A percentile compares a stretch with the other conserved stretches of the same genome.
Evolutionary conservation across 2,888 invertebrate species (phyloP).

Genomic region (Leucozona laternaria): DNA sequence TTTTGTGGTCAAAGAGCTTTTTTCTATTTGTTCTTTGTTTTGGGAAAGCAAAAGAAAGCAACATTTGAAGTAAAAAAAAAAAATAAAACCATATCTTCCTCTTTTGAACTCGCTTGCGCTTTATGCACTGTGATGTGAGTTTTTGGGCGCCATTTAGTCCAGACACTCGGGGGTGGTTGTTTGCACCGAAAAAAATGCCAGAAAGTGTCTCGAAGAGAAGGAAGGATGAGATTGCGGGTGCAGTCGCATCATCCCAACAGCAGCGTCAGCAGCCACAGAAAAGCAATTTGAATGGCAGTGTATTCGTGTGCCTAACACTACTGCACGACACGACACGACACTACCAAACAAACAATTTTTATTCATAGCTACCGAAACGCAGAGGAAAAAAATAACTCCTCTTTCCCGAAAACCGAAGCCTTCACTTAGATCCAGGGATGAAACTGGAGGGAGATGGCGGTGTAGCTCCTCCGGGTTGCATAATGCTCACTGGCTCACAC

Average conservation of each 20-base stretch:
- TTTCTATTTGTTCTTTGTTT: background rate
- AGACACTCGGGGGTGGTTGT: constrained; percentile 77
- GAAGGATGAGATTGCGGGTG: constrained; percentile 36
- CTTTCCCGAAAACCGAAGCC: background rate
- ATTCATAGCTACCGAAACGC: constrained; percentile 59
- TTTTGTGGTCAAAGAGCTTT: constrained; percentile 61
- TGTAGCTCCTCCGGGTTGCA: background rate
- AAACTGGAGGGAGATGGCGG: background rate
- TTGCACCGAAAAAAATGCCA: constrained; percentile 70
- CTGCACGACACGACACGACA: too few species aligned
- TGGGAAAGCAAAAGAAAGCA: constrained; percentile 41
- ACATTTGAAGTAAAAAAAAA: constrained; percentile 17
- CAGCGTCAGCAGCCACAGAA: constrained; percentile 54
- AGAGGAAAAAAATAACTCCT: constrained; percentile 18
- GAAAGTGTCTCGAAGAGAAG: constrained; percentile 26
- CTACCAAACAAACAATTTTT: constrained; percentile 67
- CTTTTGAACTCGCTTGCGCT: constrained; percentile 56
- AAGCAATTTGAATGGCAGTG: constrained; percentile 54
- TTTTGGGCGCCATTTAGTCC: constrained; percentile 78
- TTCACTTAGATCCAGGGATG: constrained; percentile 14
- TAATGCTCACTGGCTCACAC: constrained; percentile 35
- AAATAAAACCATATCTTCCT: constrained; percentile 2
- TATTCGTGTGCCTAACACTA: constrained; percentile 56
- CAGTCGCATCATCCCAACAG: constrained; percentile 27
- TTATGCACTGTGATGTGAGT: constrained; percentile 72